Evolutionary conservation across 2,797 vertebrate genomes (phyloP).

Genomic region (Leptodactylus fallax): DNA sequence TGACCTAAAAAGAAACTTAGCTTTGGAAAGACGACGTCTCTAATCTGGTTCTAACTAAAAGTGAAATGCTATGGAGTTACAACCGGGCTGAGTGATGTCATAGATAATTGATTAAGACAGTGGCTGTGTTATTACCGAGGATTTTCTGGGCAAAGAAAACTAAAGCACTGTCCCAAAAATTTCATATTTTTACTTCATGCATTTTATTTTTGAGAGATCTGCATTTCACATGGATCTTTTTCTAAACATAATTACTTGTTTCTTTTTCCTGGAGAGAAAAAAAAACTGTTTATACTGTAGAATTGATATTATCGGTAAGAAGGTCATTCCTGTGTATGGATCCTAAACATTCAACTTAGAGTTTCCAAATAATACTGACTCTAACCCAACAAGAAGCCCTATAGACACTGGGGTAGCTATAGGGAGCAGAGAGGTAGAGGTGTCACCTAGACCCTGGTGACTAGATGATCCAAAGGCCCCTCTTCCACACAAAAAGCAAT

Average conservation of each 20-base stretch:
- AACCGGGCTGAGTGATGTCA: conserved; percentile 50
- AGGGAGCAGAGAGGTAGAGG: too few relatives aligned
- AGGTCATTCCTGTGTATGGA: not conserved
- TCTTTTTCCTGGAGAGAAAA: not conserved
- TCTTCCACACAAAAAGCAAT: too few relatives aligned
- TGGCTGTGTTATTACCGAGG: conserved; percentile 40
- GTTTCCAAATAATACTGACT: too few relatives aligned
- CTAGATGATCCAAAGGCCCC: too few relatives aligned
- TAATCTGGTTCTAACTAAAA: conserved; percentile 51
- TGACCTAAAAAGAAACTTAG: conserved; percentile 51
- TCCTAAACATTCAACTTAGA: not conserved
- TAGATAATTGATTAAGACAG: conserved; percentile 55
- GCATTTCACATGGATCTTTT: conserved; percentile 21
- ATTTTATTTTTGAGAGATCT: conserved; percentile 29
- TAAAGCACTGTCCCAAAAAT: conserved; percentile 32
- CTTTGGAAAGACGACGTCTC: conserved; percentile 39
- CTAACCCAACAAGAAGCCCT: not conserved
- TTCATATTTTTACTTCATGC: conserved; percentile 32
- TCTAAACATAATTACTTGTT: conserved; percentile 22
- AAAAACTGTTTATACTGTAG: not conserved
- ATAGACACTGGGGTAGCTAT: not conserved
- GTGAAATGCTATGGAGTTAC: conserved; percentile 5
- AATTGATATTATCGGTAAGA: not conserved
- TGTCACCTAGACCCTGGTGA: too few relatives aligned
- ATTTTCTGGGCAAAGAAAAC: conserved; percentile 54